A percentile compares a stretch with the other conserved stretches of the same genome.
Conservation (phyloP, 2,797 vertebrate species). For the Acipenser ruthenus region DNA sequence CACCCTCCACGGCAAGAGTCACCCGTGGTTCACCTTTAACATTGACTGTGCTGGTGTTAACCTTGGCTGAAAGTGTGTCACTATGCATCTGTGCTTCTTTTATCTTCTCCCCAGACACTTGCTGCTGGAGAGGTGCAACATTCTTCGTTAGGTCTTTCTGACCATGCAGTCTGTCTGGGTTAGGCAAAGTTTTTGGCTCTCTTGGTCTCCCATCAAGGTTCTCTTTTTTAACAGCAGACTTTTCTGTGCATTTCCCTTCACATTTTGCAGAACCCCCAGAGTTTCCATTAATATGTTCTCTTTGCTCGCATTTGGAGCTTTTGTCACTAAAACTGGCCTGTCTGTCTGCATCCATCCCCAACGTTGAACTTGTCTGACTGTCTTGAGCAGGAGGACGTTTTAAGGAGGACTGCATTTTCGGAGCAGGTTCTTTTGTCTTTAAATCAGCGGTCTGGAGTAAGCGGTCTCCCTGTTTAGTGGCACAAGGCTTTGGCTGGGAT, state of each 20-base stretch:
- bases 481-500: slow-evolving; percentile 27
- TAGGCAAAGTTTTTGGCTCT: slow-evolving; percentile 33
- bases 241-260: slow-evolving; percentile 29
- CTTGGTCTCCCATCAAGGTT: slow-evolving; percentile 42
- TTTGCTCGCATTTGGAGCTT: slow-evolving; percentile 30
- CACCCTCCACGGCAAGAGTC: slow-evolving; percentile 20
- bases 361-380: background rate
- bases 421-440: background rate
- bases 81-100: slow-evolving; percentile 51
- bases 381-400: slow-evolving; percentile 22
- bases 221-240: slow-evolving; percentile 27
- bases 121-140: slow-evolving; percentile 26
- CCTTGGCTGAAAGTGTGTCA: slow-evolving; percentile 32
- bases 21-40: slow-evolving; percentile 22
- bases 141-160: slow-evolving; percentile 30
- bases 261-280: slow-evolving; percentile 25
- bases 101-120: slow-evolving; percentile 40
- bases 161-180: slow-evolving; percentile 20
- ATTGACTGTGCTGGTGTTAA: slow-evolving; percentile 22
- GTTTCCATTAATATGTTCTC: slow-evolving; percentile 27
- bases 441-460: slow-evolving; percentile 12
- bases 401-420: slow-evolving; percentile 1
- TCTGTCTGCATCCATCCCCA: slow-evolving; percentile 7
- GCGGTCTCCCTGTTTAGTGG: slow-evolving; percentile 1
- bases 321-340: background rate